A percentile compares a stretch with the other conserved stretches of the same genome.
phyloP scores from a whole-genome alignment of 2,888 invertebrate genomes.

The Clepsis dumicolana region DNA sequence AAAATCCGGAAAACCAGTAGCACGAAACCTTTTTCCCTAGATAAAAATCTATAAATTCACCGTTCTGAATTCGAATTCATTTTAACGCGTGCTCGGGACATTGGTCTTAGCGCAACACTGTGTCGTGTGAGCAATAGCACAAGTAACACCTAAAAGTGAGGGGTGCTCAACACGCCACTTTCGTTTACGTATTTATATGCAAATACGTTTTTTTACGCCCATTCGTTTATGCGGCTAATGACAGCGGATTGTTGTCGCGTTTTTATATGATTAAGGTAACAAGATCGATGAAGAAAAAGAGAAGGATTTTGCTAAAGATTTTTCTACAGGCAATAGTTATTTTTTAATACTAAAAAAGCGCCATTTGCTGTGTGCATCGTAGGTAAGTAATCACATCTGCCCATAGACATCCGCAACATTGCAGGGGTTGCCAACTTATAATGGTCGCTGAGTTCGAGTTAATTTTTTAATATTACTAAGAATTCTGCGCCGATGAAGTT shows the following conservation, averaged over 20 bases:
- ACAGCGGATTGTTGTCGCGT: background rate
- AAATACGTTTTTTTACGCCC: conserved; percentile 42
- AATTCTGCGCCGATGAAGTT: no score
- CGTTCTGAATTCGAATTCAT: conserved; percentile 35
- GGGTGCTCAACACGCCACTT: conserved; percentile 68
- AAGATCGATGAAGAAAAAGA: no score
- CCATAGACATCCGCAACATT: no score
- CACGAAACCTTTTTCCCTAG: conserved; percentile 33
- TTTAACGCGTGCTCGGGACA: conserved; percentile 64
- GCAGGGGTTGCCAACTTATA: no score
- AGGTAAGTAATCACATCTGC: no score
- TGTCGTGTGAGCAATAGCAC: conserved; percentile 54
- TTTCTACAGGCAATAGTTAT: no score
- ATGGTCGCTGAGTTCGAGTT: no score
- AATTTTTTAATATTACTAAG: no score
- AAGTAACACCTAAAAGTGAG: conserved; percentile 56
- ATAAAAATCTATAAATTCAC: conserved; percentile 9
- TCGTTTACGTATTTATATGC: conserved; percentile 50
- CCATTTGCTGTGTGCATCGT: no score
- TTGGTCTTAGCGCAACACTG: conserved; percentile 71
- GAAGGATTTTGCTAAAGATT: no score
- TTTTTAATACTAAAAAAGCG: no score
- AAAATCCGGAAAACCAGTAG: conserved; percentile 16
- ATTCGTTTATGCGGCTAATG: conserved; percentile 39
- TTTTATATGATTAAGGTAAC: background rate